Evolutionary conservation across 2,888 invertebrate genomes (phyloP), one percentile per base, ranked within the genome.

Genomic region (Polydesmus complanatus): DNA sequence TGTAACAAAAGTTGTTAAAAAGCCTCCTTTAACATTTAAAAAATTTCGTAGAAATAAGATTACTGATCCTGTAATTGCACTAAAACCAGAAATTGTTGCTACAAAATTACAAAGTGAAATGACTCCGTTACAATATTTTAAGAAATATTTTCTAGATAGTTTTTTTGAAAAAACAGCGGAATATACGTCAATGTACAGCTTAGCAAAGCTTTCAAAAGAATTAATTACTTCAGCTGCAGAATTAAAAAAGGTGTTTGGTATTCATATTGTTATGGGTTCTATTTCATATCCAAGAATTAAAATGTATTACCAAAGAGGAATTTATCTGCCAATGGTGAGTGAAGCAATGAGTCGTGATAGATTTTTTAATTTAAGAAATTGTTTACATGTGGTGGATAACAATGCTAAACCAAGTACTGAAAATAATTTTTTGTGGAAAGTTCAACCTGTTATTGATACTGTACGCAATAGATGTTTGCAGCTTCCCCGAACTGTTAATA

Each of bases 401-500:
- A 8, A 8, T 5, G 37, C 5, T 5, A 22, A 51, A 54, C 47
- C 62, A 61, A 51, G n/a, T 21, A 56, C 56, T 2, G 37, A 53
- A 1, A 59, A 61, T 53, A 27, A 67, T 56, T 59, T 25, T 11
- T 62, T 68, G 1, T 68, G 52, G 52, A 69, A 68, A 61, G 65
- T 69, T 3, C 61, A 65, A 54, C 68, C 68, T 52, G 50, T 69
- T 23, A 58, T 61, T 57, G 62, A 66, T 49, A 18, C 63, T 53
- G 60, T 69, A 51, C 56, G 61, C 50, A 61, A 58, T 50, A 54
- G n/a, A n/a, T n/a, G n/a, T 63, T 57, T 67, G 65, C 55, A 52
- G 55, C 11, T 55, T 60, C 27, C 79, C 80, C 78, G 77, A 79
- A 68, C 75, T 75, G 62, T 75, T 63, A 78, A 80, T 71, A 61